Conservation (phyloP, 2,113 vertebrate genomes). For the Bucco capensis region DNA sequence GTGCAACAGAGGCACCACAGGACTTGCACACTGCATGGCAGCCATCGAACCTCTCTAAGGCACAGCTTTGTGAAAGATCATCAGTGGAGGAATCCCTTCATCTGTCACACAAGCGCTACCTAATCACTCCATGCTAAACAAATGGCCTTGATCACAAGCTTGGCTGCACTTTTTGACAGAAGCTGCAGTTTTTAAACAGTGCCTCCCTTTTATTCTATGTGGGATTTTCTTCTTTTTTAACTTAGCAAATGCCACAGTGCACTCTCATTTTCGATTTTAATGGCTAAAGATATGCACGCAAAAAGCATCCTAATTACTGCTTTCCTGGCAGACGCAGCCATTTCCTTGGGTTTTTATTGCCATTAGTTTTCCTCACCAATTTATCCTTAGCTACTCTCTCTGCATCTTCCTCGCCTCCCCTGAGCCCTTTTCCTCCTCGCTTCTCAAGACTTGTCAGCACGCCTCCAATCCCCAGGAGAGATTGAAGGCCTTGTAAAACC, state of each 20-base stretch:
- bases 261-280: conserved; percentile 69
- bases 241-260: conserved; percentile 36
- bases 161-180: neutral
- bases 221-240: conserved; percentile 54
- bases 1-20: neutral
- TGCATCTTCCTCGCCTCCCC: conserved; percentile 70
- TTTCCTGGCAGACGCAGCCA: conserved; percentile 74
- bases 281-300: conserved; percentile 74
- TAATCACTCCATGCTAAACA: neutral
- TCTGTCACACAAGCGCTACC: neutral
- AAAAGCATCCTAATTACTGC: conserved; percentile 78
- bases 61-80: neutral
- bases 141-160: neutral
- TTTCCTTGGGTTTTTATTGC: conserved; percentile 74
- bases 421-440: conserved; percentile 71
- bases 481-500: conserved; percentile 80
- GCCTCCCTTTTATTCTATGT: neutral
- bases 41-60: neutral
- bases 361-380: conserved; percentile 79
- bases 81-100: neutral
- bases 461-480: conserved; percentile 76
- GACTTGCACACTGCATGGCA: neutral
- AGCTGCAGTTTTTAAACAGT: neutral
- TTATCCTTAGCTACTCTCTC: conserved; percentile 83
- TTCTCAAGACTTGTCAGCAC: conserved; percentile 77